A percentile compares a stretch with the other conserved stretches of the same genome.
Conservation (phyloP, 2,888 invertebrate species). For the Chydorus sphaericus region DNA sequence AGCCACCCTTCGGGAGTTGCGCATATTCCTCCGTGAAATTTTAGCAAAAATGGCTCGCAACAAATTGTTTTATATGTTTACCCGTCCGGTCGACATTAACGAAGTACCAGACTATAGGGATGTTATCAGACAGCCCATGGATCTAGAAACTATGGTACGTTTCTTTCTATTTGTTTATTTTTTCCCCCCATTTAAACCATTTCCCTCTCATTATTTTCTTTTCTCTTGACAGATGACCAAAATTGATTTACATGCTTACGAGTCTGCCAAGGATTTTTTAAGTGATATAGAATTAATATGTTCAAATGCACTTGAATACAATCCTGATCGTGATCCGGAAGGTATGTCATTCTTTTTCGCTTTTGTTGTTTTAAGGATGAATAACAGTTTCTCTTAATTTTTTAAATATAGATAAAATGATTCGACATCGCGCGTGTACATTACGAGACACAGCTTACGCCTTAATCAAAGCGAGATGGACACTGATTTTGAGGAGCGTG, state of each 20-base stretch:
- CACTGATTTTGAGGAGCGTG: constrained; percentile 73
- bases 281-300: constrained; percentile 71
- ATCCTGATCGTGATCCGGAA: constrained; percentile 66
- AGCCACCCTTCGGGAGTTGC: constrained; percentile 58
- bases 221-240: too few species aligned
- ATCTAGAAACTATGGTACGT: constrained; percentile 79
- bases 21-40: constrained; percentile 74
- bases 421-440: constrained; percentile 69
- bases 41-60: constrained; percentile 67
- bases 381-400: not conserved
- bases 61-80: constrained; percentile 68
- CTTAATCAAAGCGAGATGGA: constrained; percentile 77
- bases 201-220: too few species aligned
- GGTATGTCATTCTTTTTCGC: too few species aligned
- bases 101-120: constrained; percentile 75
- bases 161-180: too few species aligned
- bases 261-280: constrained; percentile 68
- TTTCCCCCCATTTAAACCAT: too few species aligned
- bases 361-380: too few species aligned
- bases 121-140: constrained; percentile 76
- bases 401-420: constrained; percentile 28
- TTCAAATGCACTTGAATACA: constrained; percentile 76
- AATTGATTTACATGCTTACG: constrained; percentile 71
- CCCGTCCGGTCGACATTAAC: constrained; percentile 71
- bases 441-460: constrained; percentile 73